Evolutionary conservation across 2,888 invertebrate species (phyloP), one percentile per base, ranked within the genome.

Genomic region (Seira sanloemensis): DNA sequence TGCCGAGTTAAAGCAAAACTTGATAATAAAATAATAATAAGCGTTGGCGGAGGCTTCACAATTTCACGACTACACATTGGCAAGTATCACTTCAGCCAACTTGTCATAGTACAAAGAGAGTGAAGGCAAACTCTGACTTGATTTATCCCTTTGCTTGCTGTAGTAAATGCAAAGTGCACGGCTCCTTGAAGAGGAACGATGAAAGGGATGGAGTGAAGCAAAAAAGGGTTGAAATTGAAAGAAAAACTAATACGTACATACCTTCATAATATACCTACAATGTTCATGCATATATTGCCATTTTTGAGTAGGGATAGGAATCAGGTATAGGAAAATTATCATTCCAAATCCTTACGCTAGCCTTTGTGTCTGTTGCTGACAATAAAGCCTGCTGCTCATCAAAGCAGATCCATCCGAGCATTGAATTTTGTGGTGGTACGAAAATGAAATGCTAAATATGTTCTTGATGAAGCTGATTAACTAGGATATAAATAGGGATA

Each of bases 211-310:
- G 75, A 69, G 54, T 79, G 71, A 71, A 78, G 37, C 54, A 69
- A 62, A 65, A 75, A 75, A 75, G 75, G 74, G 58, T 71, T 73
- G 77, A 83, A 76, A 71, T 76, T 72, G 80, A 65, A 26, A 75
- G 68, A 54, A 50, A 67, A 66, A 27, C 37, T 5, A 76, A 66
- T 67, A 50, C 37, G 24, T 67, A 46, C 46, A 7, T 58, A n/a
- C 58, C 58, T 58, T 18, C n/a, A n/a, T n/a, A n/a, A n/a, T 58
- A 58, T 58, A 58, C 58, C 2, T 58, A 18, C 18, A 58, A 12
- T 58, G 58, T 58, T 16, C 58, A 18, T 58, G 58, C 18, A n/a
- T n/a, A n/a, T n/a, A n/a, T n/a, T n/a, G n/a, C n/a, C n/a, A n/a
- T n/a, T 58, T 58, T n/a, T 58, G 58, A 4, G 7, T 58, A 58